Evolutionary conservation across 2,113 vertebrate genomes (phyloP).

Genomic region (Ochotona princeps): DNA sequence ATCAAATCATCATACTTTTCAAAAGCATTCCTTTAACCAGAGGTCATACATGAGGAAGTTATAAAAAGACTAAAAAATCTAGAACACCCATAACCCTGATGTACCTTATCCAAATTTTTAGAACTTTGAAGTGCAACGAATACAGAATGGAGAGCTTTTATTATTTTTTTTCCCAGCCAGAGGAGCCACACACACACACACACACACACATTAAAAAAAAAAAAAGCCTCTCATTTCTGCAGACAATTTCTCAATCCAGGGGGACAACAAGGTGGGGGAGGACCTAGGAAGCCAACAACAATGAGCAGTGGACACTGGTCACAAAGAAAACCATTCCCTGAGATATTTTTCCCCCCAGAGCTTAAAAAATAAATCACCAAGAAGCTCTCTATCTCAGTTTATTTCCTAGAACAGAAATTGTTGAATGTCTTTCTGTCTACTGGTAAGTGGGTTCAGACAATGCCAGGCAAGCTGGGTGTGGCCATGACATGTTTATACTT

Average conservation of each 20-base stretch:
- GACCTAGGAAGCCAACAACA: slow-evolving; percentile 33
- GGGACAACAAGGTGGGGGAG: slow-evolving; percentile 11
- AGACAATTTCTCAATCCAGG: slow-evolving; percentile 54
- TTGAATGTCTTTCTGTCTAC: slow-evolving; percentile 51
- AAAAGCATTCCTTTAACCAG: slow-evolving; percentile 75
- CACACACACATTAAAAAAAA: background rate
- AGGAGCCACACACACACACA: slow-evolving; percentile 51
- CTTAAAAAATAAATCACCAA: background rate
- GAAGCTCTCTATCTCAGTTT: slow-evolving; percentile 5
- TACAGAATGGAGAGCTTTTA: slow-evolving; percentile 69
- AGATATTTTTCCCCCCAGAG: slow-evolving; percentile 8
- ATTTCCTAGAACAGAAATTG: slow-evolving; percentile 62
- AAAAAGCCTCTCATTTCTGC: slow-evolving; percentile 7
- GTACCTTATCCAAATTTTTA: slow-evolving; percentile 70
- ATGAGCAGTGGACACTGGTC: slow-evolving; percentile 67
- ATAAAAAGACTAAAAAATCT: slow-evolving; percentile 72
- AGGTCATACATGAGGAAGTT: slow-evolving; percentile 72
- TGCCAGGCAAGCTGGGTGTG: background rate
- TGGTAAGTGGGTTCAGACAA: background rate
- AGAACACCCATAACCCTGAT: slow-evolving; percentile 66
- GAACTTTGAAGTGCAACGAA: slow-evolving; percentile 71
- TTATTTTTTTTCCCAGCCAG: slow-evolving; percentile 51
- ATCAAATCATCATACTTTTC: slow-evolving; percentile 75
- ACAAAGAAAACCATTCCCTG: slow-evolving; percentile 55
- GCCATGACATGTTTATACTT: background rate